These are phyloP conservation scores for Oxyura jamaicensis DNA, from an alignment of 2,113 vertebrate species.

Conservation along the genomic window DNA sequence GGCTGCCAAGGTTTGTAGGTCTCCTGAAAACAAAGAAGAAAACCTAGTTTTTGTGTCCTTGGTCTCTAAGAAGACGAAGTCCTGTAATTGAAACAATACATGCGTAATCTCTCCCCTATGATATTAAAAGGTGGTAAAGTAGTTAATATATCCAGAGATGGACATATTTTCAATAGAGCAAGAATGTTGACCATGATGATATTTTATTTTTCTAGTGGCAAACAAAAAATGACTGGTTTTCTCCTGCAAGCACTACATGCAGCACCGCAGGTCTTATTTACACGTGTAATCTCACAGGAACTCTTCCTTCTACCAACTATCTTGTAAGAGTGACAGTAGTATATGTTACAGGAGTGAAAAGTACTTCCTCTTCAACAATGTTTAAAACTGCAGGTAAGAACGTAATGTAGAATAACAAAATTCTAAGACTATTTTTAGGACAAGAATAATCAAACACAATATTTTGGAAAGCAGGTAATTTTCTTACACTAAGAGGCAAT, in stretches of 20 bases:
- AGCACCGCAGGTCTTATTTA: slow-evolving; percentile 47
- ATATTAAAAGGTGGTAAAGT: neutral
- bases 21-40: slow-evolving; percentile 29
- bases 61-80: neutral
- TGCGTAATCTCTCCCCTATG: neutral
- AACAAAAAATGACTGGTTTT: slow-evolving; percentile 60
- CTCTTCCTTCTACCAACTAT: slow-evolving; percentile 66
- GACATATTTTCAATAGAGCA: neutral
- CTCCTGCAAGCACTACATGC: slow-evolving; percentile 21
- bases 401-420: neutral
- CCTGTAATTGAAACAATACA: neutral
- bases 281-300: slow-evolving; percentile 62
- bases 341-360: slow-evolving; percentile 67
- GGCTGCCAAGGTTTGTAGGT: neutral
- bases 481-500: neutral
- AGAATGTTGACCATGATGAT: neutral
- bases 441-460: neutral
- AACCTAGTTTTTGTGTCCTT: neutral
- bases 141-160: neutral
- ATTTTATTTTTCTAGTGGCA: slow-evolving; percentile 66
- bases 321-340: slow-evolving; percentile 59
- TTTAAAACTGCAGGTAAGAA: slow-evolving; percentile 77
- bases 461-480: neutral
- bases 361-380: slow-evolving; percentile 57
- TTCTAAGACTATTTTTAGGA: neutral